These are phyloP conservation scores for Lates calcarifer DNA, from an alignment of 2,113 vertebrate species.

Conservation along the genomic window DNA sequence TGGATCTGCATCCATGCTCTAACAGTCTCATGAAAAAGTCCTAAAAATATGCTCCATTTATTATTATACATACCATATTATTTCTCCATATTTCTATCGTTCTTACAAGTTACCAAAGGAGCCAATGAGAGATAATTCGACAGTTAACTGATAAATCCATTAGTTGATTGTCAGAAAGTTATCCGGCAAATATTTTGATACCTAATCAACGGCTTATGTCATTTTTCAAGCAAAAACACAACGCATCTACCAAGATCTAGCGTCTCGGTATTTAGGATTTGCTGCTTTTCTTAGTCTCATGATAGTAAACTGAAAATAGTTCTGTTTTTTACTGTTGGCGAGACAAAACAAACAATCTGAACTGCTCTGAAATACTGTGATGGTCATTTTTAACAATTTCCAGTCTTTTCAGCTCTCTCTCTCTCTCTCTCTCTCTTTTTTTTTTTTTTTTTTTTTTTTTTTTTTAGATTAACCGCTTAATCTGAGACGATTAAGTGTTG, in stretches of 20 bases:
- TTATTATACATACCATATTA: not conserved
- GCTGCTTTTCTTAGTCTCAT: not conserved
- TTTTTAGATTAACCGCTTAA: too few species aligned
- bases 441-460: too few species aligned
- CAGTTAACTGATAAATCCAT: too few species aligned
- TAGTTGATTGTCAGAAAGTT: too few species aligned
- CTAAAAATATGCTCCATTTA: too few species aligned
- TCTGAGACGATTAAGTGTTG: too few species aligned
- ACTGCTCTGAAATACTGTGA: not conserved
- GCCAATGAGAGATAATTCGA: too few species aligned
- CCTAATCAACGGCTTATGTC: not conserved
- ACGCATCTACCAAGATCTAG: not conserved
- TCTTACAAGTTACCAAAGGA: too few species aligned
- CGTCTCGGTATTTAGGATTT: not conserved
- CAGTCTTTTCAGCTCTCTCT: too few species aligned
- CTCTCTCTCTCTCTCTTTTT: too few species aligned
- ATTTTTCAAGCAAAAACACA: not conserved
- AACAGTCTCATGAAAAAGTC: not conserved
- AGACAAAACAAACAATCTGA: not conserved
- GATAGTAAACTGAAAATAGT: not conserved
- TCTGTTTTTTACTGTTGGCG: not conserved
- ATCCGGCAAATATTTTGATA: too few species aligned
- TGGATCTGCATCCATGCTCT: slow-evolving; percentile 4
- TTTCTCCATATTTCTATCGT: not conserved
- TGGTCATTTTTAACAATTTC: not conserved